These are phyloP conservation scores for Tholera decimalis DNA, from an alignment of 2,888 invertebrate species.

Conservation along the genomic window DNA sequence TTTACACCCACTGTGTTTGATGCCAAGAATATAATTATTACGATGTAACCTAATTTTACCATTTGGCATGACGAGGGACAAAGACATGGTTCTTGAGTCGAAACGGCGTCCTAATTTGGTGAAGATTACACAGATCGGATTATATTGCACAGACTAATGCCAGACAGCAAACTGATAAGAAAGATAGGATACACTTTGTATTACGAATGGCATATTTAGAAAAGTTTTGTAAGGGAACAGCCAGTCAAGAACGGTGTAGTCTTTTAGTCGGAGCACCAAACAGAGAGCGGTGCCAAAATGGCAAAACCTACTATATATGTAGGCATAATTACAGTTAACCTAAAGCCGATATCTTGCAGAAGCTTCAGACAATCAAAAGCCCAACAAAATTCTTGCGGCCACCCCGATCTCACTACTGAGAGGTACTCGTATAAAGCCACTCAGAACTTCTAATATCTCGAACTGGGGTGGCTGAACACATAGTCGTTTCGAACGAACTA, in stretches of 20 bases:
- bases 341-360: slow-evolving; percentile 62
- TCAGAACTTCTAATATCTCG: slow-evolving; percentile 63
- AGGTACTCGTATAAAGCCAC: slow-evolving; percentile 63
- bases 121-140: slow-evolving; percentile 35
- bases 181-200: slow-evolving; percentile 17
- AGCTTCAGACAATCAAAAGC: slow-evolving; percentile 52
- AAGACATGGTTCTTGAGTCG: slow-evolving; percentile 42
- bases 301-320: slow-evolving; percentile 38
- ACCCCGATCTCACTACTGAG: slow-evolving; percentile 46
- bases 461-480: slow-evolving; percentile 51
- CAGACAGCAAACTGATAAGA: slow-evolving; percentile 19
- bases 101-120: slow-evolving; percentile 42
- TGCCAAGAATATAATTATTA: slow-evolving; percentile 58
- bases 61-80: slow-evolving; percentile 44
- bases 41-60: slow-evolving; percentile 55
- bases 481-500: slow-evolving; percentile 44
- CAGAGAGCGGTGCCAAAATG: slow-evolving; percentile 30
- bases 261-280: slow-evolving; percentile 13
- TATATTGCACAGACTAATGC: slow-evolving; percentile 26
- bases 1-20: slow-evolving; percentile 54
- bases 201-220: slow-evolving; percentile 6
- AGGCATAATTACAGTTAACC: slow-evolving; percentile 55
- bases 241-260: slow-evolving; percentile 9
- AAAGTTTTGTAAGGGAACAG: slow-evolving; percentile 14
- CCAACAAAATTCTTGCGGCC: slow-evolving; percentile 57